Evolutionary conservation across 2,113 vertebrate species (phyloP), one percentile per base, ranked within the genome.

Genomic region (Sitta europaea): DNA sequence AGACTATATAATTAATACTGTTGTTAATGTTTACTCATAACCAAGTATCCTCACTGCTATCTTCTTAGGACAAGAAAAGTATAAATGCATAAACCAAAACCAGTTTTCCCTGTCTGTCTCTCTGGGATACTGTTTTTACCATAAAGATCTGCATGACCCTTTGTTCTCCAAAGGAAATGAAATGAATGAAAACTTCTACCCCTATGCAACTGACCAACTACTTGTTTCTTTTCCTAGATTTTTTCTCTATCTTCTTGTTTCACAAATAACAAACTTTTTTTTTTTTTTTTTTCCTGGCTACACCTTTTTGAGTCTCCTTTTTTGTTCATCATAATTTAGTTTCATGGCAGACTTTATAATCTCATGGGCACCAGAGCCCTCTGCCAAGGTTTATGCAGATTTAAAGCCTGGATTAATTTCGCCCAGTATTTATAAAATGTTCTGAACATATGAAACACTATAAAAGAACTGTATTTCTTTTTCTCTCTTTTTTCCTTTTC

Each of bases 311-410:
- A 75, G 23, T 48, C n/a, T 79, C 22, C 19, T 70, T 84, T 87
- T 70, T 38, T 43, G 43, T 59, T 76, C 14, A 6, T 82, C 71
- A 88, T 24, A 79, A 58, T 77, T 66, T 59, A 83, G 78, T 86
- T 93, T 90, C 86, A 72, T 35, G 43, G 79, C 78, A 92, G 90
- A 71, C 65, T 86, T 92, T 12, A 55, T 94, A 96, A 96, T 93
- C 88, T 96, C 72, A 77, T 0, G 59, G 91, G 82, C 75, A 95
- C 86, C 85, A 88, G 86, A 95, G 59, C 35, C 68, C 61, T 90
- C n/a, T 93, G 85, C 88, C 82, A 95, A 80, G 82, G 79, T 92
- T 96, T 96, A 95, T 97, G 92, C 79, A 96, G 93, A 96, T 95
- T 88, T 93, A 95, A 96, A 95, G 92, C 75, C 72, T 68, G 90